Evolutionary conservation across 2,113 vertebrate species (phyloP).

Genomic region (Entomyzon cyanotis): DNA sequence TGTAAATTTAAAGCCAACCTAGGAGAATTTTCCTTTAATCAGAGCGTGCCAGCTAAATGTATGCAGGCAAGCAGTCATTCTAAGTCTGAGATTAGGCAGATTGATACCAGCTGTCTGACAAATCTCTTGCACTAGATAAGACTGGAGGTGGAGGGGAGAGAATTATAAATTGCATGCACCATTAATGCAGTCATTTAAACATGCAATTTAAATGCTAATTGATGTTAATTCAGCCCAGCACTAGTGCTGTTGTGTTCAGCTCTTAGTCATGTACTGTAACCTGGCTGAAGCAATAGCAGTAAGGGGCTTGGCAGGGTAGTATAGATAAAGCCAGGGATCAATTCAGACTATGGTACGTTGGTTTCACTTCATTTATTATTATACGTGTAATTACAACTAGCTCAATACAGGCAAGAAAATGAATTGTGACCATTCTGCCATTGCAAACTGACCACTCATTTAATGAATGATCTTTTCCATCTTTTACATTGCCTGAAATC

Average conservation of each 20-base stretch:
- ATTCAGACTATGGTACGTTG: not conserved
- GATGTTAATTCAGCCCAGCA: constrained; percentile 51
- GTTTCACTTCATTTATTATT: not conserved
- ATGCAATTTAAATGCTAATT: constrained; percentile 68
- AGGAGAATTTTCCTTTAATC: constrained; percentile 40
- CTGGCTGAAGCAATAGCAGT: not conserved
- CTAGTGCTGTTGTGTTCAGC: not conserved
- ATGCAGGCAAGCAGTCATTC: constrained; percentile 12
- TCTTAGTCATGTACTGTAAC: not conserved
- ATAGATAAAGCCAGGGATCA: not conserved
- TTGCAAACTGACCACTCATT: not conserved
- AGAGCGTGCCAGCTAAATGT: not conserved
- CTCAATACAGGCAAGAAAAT: not conserved
- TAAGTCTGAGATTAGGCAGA: constrained; percentile 45
- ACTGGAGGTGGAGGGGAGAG: not conserved
- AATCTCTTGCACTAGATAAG: constrained; percentile 26
- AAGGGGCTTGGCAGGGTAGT: not conserved
- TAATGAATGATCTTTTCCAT: not conserved
- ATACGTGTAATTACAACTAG: not conserved
- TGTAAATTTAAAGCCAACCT: constrained; percentile 46
- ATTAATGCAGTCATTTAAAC: constrained; percentile 49
- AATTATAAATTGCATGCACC: constrained; percentile 34
- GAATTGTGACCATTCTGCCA: not conserved
- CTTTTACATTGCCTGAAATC: not conserved
- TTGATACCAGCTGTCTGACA: constrained; percentile 44